Conservation (phyloP, 2,888 invertebrate species). For the Isoperla grammatica region DNA sequence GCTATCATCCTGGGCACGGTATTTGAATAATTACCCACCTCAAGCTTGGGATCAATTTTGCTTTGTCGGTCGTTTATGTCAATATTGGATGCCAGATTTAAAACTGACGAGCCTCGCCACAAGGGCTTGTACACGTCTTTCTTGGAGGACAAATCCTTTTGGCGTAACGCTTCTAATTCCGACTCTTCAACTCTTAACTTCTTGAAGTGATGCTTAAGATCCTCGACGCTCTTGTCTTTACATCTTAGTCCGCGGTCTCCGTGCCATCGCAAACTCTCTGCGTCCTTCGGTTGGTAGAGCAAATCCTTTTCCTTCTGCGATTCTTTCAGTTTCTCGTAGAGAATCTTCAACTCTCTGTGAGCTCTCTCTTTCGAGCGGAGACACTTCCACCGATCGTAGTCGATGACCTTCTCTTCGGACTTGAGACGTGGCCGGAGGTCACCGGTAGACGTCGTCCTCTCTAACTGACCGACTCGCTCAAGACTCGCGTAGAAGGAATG, state of each 20-base stretch:
- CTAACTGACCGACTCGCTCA: slow-evolving; percentile 77
- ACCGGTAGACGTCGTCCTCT: slow-evolving; percentile 64
- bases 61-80: slow-evolving; percentile 46
- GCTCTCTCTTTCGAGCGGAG: slow-evolving; percentile 73
- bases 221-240: slow-evolving; percentile 83
- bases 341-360: slow-evolving; percentile 69
- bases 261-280: slow-evolving; percentile 70
- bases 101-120: slow-evolving; percentile 79
- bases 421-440: slow-evolving; percentile 65
- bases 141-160: slow-evolving; percentile 33
- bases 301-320: slow-evolving; percentile 81
- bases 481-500: slow-evolving; percentile 80
- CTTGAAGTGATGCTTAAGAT: slow-evolving; percentile 71
- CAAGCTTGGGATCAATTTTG: slow-evolving; percentile 45
- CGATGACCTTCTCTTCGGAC: slow-evolving; percentile 76
- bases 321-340: slow-evolving; percentile 69
- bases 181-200: slow-evolving; percentile 49
- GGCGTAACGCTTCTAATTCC: slow-evolving; percentile 21
- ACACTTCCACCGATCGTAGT: slow-evolving; percentile 82
- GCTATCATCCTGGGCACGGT: slow-evolving; percentile 38
- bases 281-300: slow-evolving; percentile 69
- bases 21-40: slow-evolving; percentile 44
- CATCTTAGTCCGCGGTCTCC: slow-evolving; percentile 71
- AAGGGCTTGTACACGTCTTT: slow-evolving; percentile 73
- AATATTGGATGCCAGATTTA: slow-evolving; percentile 68